phyloP scores from a whole-genome alignment of 2,797 vertebrate species.

The Tragopan temminckii region DNA sequence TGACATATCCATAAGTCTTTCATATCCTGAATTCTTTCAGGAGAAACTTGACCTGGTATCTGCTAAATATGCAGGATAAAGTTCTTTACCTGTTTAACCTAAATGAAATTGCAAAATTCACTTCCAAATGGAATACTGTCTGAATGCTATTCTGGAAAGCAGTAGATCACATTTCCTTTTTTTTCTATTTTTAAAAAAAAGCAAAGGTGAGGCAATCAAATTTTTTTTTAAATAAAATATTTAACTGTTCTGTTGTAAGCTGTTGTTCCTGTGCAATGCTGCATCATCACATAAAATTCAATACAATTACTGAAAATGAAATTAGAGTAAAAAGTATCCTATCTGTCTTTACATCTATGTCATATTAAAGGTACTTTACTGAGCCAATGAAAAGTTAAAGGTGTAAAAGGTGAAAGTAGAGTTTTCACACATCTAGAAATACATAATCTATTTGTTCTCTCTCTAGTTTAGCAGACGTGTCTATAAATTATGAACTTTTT shows the following conservation, averaged over 20 bases:
- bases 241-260: background rate
- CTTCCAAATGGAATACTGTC: background rate
- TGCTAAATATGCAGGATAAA: background rate
- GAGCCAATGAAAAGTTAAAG: background rate
- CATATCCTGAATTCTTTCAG: background rate
- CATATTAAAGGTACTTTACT: background rate
- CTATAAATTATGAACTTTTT: background rate
- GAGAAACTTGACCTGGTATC: background rate
- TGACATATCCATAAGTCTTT: background rate
- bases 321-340: background rate
- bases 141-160: slow-evolving; percentile 39
- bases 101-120: background rate
- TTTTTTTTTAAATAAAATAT: background rate
- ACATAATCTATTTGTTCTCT: background rate
- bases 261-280: background rate
- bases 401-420: background rate
- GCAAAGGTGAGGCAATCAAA: background rate
- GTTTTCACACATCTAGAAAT: background rate
- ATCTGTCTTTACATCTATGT: background rate
- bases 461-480: background rate
- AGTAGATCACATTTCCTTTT: slow-evolving; percentile 34
- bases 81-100: background rate
- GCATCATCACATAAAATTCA: background rate
- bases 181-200: background rate
- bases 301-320: background rate